A percentile compares a stretch with the other conserved stretches of the same genome.
phyloP scores from a whole-genome alignment of 2,888 invertebrate genomes.

The Lepidochrysops patricia region DNA sequence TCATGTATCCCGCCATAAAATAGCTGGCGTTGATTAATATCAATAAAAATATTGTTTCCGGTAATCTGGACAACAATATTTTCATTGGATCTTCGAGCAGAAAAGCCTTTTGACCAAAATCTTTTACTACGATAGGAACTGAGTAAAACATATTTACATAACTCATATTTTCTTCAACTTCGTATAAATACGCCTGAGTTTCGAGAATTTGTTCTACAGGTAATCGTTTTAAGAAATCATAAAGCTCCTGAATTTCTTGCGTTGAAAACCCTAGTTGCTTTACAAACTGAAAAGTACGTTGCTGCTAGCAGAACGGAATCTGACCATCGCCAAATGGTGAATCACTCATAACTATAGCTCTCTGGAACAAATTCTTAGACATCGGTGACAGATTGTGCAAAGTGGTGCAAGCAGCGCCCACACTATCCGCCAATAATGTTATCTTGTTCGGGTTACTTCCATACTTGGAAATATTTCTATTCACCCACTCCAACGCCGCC shows the following conservation, averaged over 20 bases:
- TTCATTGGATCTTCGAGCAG: slow-evolving; percentile 33
- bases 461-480: slow-evolving; percentile 41
- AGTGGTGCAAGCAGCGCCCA: slow-evolving; percentile 34
- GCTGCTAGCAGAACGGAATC: slow-evolving; percentile 29
- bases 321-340: slow-evolving; percentile 54
- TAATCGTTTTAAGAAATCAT: slow-evolving; percentile 38
- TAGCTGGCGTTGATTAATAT: slow-evolving; percentile 71
- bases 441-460: slow-evolving; percentile 49
- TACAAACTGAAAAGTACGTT: slow-evolving; percentile 39
- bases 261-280: slow-evolving; percentile 38
- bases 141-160: slow-evolving; percentile 35
- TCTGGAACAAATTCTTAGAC: slow-evolving; percentile 42
- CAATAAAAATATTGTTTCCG: too few species aligned
- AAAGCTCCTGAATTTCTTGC: slow-evolving; percentile 32
- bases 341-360: slow-evolving; percentile 79
- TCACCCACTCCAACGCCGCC: slow-evolving; percentile 39
- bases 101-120: slow-evolving; percentile 39
- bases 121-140: slow-evolving; percentile 43
- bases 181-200: slow-evolving; percentile 31
- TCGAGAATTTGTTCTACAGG: slow-evolving; percentile 34
- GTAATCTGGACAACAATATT: slow-evolving; percentile 37
- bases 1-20: slow-evolving; percentile 80
- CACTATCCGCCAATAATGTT: slow-evolving; percentile 43
- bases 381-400: slow-evolving; percentile 44
- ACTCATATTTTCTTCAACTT: slow-evolving; percentile 31